Conservation (phyloP, 2,797 vertebrate genomes). For the Hyperoplus immaculatus region DNA sequence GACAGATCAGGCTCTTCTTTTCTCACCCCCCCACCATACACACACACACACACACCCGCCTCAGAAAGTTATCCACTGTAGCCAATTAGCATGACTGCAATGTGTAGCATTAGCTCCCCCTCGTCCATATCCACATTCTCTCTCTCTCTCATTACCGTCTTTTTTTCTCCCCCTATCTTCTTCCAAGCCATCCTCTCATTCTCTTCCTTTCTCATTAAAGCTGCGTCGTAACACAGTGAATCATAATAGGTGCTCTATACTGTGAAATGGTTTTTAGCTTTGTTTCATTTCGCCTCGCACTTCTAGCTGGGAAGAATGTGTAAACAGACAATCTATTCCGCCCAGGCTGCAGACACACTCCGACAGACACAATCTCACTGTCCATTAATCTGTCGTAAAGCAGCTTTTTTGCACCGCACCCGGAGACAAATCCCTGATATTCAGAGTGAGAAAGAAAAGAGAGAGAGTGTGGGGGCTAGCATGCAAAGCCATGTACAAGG, state of each 20-base stretch:
- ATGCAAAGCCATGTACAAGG: conserved; percentile 52
- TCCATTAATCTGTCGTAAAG: conserved; percentile 73
- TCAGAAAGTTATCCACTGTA: conserved; percentile 81
- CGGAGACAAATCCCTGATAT: conserved; percentile 70
- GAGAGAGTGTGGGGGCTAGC: conserved; percentile 56
- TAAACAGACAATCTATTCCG: conserved; percentile 72
- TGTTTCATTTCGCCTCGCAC: conserved; percentile 70
- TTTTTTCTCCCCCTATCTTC: conserved; percentile 43
- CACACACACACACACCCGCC: conserved; percentile 34
- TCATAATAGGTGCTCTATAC: conserved; percentile 79
- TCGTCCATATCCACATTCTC: conserved; percentile 46
- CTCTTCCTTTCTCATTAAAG: conserved; percentile 75
- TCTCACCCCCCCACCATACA: conserved; percentile 20
- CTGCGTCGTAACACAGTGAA: conserved; percentile 70
- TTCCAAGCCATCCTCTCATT: conserved; percentile 59
- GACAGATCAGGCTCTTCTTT: conserved; percentile 67
- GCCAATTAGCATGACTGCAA: conserved; percentile 83
- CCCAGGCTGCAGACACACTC: conserved; percentile 52
- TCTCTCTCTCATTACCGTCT: conserved; percentile 64
- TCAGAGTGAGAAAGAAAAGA: conserved; percentile 38
- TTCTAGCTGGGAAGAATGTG: conserved; percentile 51
- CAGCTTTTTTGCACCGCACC: conserved; percentile 54
- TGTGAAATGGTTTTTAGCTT: conserved; percentile 78
- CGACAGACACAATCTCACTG: conserved; percentile 57
- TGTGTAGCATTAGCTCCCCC: conserved; percentile 67